These are phyloP conservation scores for Torymus auratus DNA, from an alignment of 2,888 invertebrate species.

Conservation along the genomic window DNA sequence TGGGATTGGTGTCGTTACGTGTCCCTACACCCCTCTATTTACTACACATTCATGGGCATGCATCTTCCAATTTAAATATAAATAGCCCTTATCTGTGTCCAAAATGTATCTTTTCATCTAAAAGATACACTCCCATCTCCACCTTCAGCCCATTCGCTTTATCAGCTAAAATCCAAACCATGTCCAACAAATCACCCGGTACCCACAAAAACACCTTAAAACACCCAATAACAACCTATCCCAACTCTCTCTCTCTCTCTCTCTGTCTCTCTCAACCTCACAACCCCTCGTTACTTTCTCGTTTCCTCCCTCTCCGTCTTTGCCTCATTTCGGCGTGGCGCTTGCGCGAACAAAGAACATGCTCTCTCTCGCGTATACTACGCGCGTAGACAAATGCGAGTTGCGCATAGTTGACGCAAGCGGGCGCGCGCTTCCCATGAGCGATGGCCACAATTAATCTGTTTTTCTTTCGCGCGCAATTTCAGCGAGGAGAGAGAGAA, in stretches of 20 bases:
- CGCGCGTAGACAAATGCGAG: conserved; percentile 57
- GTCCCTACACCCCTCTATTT: no score
- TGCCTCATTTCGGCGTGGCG: conserved; percentile 9
- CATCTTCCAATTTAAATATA: no score
- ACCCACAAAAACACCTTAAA: background rate
- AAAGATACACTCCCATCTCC: no score
- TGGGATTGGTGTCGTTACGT: no score
- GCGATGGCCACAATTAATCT: conserved; percentile 56
- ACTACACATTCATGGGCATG: no score
- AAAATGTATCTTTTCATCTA: no score
- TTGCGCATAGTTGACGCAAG: conserved; percentile 59
- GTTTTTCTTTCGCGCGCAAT: conserved; percentile 54
- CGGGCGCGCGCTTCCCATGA: conserved; percentile 46
- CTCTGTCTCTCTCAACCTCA: conserved; percentile 11
- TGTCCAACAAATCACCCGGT: no score
- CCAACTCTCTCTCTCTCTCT: background rate
- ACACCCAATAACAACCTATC: background rate
- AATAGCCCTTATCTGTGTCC: no score
- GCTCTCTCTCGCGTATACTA: conserved; percentile 2
- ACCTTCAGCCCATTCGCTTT: no score
- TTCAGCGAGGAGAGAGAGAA: conserved; percentile 4
- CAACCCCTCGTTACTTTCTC: background rate
- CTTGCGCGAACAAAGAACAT: conserved; percentile 9
- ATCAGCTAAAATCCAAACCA: no score
- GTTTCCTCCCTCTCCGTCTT: conserved; percentile 27